A percentile compares a stretch with the other conserved stretches of the same genome.
These are phyloP conservation scores for Limnephilus auricula DNA, from an alignment of 2,888 invertebrate genomes.

Conservation along the genomic window DNA sequence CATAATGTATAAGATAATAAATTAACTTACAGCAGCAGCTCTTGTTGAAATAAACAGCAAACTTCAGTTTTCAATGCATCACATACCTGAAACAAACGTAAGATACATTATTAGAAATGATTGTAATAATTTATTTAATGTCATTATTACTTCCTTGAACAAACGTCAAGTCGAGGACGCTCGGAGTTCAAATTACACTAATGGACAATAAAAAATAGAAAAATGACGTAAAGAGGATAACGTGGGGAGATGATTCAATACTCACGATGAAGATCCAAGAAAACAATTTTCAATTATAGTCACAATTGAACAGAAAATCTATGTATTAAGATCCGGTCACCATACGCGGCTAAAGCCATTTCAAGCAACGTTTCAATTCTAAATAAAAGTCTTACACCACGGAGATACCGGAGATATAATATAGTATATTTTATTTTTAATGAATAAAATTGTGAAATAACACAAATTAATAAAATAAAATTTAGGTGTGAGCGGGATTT, in stretches of 20 bases:
- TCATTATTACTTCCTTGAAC: background rate
- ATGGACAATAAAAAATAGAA: background rate
- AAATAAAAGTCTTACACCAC: too few species aligned
- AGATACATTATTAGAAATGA: background rate
- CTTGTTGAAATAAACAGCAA: background rate
- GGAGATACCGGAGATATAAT: too few species aligned
- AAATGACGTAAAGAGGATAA: background rate
- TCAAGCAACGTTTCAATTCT: too few species aligned
- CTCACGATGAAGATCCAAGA: background rate
- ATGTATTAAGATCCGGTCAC: too few species aligned
- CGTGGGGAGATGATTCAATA: background rate
- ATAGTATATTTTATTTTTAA: too few species aligned
- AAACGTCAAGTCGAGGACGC: background rate
- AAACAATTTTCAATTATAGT: background rate
- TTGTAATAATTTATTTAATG: background rate
- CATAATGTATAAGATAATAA: background rate
- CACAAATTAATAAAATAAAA: too few species aligned
- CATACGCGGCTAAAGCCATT: too few species aligned
- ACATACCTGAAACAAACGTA: background rate
- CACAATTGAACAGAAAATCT: too few species aligned
- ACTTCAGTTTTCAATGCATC: background rate
- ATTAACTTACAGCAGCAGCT: background rate
- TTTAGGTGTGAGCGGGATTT: too few species aligned
- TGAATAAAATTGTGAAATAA: too few species aligned
- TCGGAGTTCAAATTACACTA: background rate